Evolutionary conservation across 2,797 vertebrate genomes (phyloP).

Genomic region (Helarctos malayanus): DNA sequence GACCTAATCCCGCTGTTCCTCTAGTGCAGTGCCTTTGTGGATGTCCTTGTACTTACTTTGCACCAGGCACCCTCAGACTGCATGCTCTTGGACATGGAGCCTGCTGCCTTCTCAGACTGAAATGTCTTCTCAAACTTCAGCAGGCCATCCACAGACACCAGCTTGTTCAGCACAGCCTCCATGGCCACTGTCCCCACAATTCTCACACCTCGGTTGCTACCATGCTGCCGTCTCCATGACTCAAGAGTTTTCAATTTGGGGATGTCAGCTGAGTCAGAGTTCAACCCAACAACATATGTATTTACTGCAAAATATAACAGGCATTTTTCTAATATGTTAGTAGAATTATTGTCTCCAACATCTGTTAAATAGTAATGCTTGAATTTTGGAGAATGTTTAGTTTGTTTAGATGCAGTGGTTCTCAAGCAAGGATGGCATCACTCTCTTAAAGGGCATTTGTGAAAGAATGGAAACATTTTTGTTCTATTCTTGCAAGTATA

Average conservation of each 20-base stretch:
- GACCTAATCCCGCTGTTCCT: conserved; percentile 94
- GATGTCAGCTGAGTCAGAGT: background rate
- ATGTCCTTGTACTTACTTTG: too few relatives aligned
- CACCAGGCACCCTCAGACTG: too few relatives aligned
- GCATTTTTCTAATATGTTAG: background rate
- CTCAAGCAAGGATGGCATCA: background rate
- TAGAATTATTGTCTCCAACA: background rate
- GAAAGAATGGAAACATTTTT: background rate
- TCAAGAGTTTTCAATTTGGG: background rate
- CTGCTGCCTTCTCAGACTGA: too few relatives aligned
- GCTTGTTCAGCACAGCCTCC: too few relatives aligned
- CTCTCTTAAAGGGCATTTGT: background rate
- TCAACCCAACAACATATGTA: background rate
- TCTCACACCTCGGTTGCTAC: too few relatives aligned
- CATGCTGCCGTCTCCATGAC: too few relatives aligned
- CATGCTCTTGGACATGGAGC: too few relatives aligned
- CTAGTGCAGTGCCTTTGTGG: conserved; percentile 52
- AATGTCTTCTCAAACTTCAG: too few relatives aligned
- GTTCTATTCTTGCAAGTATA: background rate
- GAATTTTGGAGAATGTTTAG: background rate
- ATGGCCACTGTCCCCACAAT: too few relatives aligned
- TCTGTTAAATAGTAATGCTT: background rate
- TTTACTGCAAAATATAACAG: background rate
- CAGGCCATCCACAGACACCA: too few relatives aligned
- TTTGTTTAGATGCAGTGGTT: background rate